A percentile compares a stretch with the other conserved stretches of the same genome.
These are phyloP conservation scores for Leptobrachium ailaonicum DNA, from an alignment of 2,113 vertebrate species.

Conservation along the genomic window DNA sequence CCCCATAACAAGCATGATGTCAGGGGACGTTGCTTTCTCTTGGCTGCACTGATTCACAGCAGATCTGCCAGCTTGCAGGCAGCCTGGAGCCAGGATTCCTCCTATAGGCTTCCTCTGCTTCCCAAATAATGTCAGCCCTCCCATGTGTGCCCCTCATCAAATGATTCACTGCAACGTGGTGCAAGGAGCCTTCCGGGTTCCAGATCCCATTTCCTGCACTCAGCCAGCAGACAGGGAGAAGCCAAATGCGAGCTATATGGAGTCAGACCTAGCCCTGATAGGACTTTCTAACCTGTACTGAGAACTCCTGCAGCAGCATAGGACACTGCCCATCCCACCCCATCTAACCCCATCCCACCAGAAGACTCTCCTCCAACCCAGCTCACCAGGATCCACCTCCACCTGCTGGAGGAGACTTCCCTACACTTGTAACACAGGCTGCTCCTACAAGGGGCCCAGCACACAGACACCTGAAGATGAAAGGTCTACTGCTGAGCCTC, in stretches of 20 bases:
- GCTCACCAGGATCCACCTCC: not conserved
- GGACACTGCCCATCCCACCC: no score
- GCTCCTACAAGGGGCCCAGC: not conserved
- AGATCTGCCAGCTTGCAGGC: not conserved
- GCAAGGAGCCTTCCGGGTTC: conserved; percentile 36
- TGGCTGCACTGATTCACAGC: not conserved
- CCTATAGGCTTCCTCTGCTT: conserved; percentile 1
- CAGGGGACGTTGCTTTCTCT: not conserved
- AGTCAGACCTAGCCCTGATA: no score
- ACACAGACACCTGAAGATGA: not conserved
- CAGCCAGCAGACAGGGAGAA: not conserved
- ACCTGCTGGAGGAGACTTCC: conserved; percentile 3
- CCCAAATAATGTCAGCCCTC: not conserved
- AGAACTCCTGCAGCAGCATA: no score
- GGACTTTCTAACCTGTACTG: no score
- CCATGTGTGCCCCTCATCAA: conserved; percentile 28
- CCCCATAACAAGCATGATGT: not conserved
- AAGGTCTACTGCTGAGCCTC: not conserved
- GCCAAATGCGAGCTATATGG: not conserved
- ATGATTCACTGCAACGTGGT: conserved; percentile 45
- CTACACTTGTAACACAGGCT: not conserved
- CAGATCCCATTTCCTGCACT: conserved; percentile 25
- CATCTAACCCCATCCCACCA: no score
- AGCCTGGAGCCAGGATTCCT: not conserved
- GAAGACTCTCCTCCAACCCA: not conserved